phyloP scores from a whole-genome alignment of 2,113 vertebrate species.

The Nerophis lumbriciformis region DNA sequence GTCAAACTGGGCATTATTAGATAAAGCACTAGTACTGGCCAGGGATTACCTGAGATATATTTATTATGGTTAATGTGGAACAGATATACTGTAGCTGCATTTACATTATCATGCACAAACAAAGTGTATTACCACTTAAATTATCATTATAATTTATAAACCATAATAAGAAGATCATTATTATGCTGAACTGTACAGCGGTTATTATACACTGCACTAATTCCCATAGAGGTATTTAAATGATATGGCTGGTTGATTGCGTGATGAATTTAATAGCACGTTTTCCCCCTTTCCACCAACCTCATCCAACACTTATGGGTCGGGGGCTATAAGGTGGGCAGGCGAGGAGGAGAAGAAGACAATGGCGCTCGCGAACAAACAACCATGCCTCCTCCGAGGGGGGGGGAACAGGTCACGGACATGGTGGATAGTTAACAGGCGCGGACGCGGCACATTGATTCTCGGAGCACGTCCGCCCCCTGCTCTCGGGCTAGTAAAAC shows the following conservation, averaged over 20 bases:
- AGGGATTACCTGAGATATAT: not conserved
- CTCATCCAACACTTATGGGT: constrained; percentile 63
- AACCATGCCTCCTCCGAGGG: not conserved
- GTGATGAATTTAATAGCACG: constrained; percentile 74
- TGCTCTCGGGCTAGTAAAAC: not conserved
- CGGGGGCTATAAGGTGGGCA: constrained; percentile 60
- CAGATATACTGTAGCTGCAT: constrained; percentile 33
- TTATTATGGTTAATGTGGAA: constrained; percentile 37
- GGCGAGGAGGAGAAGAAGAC: constrained; percentile 13
- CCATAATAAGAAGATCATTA: constrained; percentile 66
- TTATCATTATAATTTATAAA: constrained; percentile 65
- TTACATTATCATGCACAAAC: constrained; percentile 18
- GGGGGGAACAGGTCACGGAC: not conserved
- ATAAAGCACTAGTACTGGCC: too few species aligned
- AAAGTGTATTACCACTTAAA: constrained; percentile 25
- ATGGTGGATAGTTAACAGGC: not conserved
- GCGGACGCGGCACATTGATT: not conserved
- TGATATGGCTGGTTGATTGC: constrained; percentile 79
- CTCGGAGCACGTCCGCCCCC: not conserved
- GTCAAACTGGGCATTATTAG: too few species aligned
- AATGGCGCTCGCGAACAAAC: not conserved
- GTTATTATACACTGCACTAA: constrained; percentile 78
- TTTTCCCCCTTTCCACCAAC: constrained; percentile 57
- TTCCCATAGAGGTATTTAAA: constrained; percentile 79
- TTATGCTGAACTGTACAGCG: constrained; percentile 69